Conservation (phyloP, 1,140 invertebrate genomes). For the Elysia chlorotica region DNA sequence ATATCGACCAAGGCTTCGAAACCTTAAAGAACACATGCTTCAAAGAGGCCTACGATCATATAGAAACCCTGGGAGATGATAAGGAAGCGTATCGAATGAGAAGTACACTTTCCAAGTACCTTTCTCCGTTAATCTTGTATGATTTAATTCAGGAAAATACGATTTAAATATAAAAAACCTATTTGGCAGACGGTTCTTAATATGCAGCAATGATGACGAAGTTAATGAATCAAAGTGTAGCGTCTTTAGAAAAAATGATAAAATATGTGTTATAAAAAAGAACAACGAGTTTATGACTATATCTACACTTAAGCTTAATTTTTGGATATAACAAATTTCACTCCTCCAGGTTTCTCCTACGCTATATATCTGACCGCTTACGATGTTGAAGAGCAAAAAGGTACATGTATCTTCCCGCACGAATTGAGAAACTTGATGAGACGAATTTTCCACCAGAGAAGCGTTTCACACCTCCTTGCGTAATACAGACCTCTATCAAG, state of each 20-base stretch:
- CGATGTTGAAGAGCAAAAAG: constrained; percentile 27
- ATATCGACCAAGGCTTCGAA: background rate
- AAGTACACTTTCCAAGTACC: constrained; percentile 8
- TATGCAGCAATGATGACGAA: background rate
- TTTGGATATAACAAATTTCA: constrained; percentile 27
- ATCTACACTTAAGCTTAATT: constrained; percentile 24
- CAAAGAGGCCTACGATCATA: background rate
- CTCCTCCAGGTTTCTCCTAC: constrained; percentile 29
- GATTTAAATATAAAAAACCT: constrained; percentile 29
- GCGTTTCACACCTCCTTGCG: constrained; percentile 27
- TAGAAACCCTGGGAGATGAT: background rate
- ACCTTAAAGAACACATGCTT: background rate
- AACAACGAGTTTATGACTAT: constrained; percentile 28
- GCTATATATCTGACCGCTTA: constrained; percentile 32
- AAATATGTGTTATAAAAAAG: constrained; percentile 27
- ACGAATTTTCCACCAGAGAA: constrained; percentile 14
- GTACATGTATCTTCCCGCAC: constrained; percentile 34
- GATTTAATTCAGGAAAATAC: constrained; percentile 26
- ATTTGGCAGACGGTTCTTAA: constrained; percentile 13
- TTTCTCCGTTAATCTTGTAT: constrained; percentile 11
- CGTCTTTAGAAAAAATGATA: background rate
- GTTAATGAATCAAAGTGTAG: background rate
- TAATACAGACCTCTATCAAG: constrained; percentile 19
- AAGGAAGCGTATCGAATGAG: background rate
- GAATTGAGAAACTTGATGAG: constrained; percentile 25